These are phyloP conservation scores for Oceanodroma tethys DNA, from an alignment of 2,113 vertebrate species.

Conservation along the genomic window DNA sequence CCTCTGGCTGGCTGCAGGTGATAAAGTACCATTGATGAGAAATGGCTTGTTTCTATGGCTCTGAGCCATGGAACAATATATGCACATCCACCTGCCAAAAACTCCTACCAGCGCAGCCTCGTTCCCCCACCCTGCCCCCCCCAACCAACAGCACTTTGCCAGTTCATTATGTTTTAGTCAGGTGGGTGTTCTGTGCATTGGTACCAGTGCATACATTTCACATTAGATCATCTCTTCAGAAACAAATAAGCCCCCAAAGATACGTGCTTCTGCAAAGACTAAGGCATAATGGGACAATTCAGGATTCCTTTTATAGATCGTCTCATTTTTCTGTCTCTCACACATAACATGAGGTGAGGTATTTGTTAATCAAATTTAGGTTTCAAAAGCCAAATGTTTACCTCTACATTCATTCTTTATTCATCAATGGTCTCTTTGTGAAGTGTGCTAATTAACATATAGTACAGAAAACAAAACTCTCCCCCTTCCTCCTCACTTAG, in stretches of 20 bases:
- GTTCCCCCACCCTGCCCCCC: neutral
- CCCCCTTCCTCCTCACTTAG: slow-evolving; percentile 34
- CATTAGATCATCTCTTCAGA: slow-evolving; percentile 51
- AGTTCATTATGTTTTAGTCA: slow-evolving; percentile 41
- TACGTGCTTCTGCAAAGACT: slow-evolving; percentile 47
- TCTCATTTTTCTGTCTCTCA: slow-evolving; percentile 7
- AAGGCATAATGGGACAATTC: slow-evolving; percentile 27
- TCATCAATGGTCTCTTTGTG: slow-evolving; percentile 72
- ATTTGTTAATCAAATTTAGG: slow-evolving; percentile 74
- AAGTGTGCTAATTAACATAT: slow-evolving; percentile 64
- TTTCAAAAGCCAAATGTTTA: slow-evolving; percentile 64
- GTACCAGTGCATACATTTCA: neutral
- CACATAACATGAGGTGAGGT: slow-evolving; percentile 41
- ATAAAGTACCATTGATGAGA: slow-evolving; percentile 31
- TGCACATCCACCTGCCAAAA: neutral
- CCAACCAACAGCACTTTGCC: neutral
- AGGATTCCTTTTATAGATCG: slow-evolving; percentile 27
- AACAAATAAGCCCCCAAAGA: slow-evolving; percentile 51
- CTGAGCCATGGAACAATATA: neutral
- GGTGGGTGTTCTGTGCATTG: neutral
- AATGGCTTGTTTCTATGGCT: slow-evolving; percentile 37
- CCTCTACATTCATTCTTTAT: slow-evolving; percentile 41
- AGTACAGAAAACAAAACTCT: slow-evolving; percentile 67
- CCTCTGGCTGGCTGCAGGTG: neutral
- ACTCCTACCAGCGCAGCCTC: neutral